Evolutionary conservation across 1,140 invertebrate species (phyloP).

Genomic region (Apocrypta bakeri): DNA sequence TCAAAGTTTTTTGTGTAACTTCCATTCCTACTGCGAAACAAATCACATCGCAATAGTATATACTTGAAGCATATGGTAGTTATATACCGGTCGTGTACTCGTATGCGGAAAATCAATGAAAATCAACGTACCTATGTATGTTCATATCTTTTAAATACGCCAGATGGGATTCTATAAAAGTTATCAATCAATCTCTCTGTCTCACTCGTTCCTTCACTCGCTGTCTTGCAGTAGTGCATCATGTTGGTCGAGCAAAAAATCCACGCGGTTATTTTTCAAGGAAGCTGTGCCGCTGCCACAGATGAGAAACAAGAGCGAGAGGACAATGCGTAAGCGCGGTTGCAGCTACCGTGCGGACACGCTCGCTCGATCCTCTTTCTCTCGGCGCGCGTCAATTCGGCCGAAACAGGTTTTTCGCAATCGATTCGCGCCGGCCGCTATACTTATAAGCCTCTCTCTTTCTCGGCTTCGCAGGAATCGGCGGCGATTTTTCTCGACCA

Average conservation of each 20-base stretch:
- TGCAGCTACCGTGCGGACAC: constrained; percentile 16
- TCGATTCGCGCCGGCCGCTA: constrained; percentile 55
- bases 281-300: not conserved
- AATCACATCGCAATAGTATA: too few relatives aligned
- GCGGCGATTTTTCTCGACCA: constrained; percentile 48
- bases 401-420: constrained; percentile 58
- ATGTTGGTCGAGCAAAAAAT: not conserved
- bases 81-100: too few relatives aligned
- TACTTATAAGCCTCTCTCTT: not conserved
- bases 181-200: too few relatives aligned
- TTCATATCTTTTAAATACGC: too few relatives aligned
- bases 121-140: too few relatives aligned
- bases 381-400: constrained; percentile 43
- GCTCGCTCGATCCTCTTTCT: not conserved
- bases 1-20: too few relatives aligned
- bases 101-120: too few relatives aligned
- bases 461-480: constrained; percentile 46
- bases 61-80: too few relatives aligned
- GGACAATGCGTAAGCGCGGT: constrained; percentile 45
- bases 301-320: not conserved
- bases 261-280: not conserved
- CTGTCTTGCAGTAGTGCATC: not conserved
- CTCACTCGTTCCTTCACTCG: too few relatives aligned
- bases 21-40: too few relatives aligned
- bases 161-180: too few relatives aligned